Percentiles rank a stretch among this genome's conserved stretches.
phyloP scores from a whole-genome alignment of 23 tunicate species.

The Trididemnum nubilum region DNA sequence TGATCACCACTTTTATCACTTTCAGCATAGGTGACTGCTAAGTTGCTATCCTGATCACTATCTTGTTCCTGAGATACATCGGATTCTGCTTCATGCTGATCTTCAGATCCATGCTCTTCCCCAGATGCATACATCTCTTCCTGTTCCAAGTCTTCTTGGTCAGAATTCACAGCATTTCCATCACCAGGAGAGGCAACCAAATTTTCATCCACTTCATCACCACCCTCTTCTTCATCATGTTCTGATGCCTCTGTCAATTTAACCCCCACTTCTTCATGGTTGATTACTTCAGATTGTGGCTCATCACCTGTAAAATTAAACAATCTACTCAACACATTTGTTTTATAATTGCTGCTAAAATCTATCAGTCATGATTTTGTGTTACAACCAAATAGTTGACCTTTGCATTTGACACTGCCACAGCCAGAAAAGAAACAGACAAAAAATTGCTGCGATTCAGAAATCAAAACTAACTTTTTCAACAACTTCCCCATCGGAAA shows the following conservation, averaged over 20 bases:
- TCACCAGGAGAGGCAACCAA: no score
- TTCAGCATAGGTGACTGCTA: conserved; percentile 19
- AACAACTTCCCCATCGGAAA: no score
- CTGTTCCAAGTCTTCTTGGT: conserved; percentile 22
- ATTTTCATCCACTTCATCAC: conserved; percentile 11
- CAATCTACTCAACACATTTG: no score
- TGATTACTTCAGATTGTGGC: not conserved
- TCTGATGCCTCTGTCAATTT: not conserved
- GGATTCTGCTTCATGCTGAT: not conserved
- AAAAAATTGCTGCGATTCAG: no score
- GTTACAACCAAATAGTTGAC: no score
- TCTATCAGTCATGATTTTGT: no score
- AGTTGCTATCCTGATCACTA: not conserved
- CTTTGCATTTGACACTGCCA: no score
- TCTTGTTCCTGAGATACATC: not conserved
- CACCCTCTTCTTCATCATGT: conserved; percentile 10
- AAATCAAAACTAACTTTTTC: no score
- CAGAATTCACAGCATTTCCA: not conserved
- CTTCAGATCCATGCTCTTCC: not conserved
- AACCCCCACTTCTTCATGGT: not conserved
- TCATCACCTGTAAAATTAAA: not conserved
- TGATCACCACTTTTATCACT: conserved; percentile 21
- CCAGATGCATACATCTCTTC: conserved; percentile 8
- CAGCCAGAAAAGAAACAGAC: no score
- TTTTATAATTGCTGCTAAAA: no score